phyloP scores from a whole-genome alignment of 2,113 vertebrate species.

The Ptilorrhoa leucosticta region DNA sequence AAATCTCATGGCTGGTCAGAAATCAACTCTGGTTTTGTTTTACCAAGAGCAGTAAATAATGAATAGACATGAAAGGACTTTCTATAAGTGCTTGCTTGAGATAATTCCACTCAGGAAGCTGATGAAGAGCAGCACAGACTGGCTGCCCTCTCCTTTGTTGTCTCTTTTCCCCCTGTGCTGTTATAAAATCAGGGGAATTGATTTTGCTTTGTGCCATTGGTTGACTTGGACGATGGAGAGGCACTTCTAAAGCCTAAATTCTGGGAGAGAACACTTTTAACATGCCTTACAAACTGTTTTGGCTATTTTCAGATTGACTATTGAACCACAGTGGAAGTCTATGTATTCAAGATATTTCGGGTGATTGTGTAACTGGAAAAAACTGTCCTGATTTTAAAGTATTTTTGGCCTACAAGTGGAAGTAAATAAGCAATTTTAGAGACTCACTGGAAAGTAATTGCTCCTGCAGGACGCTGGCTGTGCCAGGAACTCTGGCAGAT shows the following conservation, averaged over 20 bases:
- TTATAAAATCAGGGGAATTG: neutral
- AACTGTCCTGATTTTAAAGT: constrained; percentile 50
- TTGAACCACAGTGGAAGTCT: constrained; percentile 17
- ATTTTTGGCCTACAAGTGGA: constrained; percentile 50
- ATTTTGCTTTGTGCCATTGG: neutral
- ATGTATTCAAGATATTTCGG: constrained; percentile 40
- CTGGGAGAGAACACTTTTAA: neutral
- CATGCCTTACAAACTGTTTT: neutral
- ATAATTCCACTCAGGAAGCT: neutral
- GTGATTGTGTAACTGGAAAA: constrained; percentile 65
- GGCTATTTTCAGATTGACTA: neutral
- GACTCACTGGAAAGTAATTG: constrained; percentile 42
- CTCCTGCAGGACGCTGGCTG: constrained; percentile 5
- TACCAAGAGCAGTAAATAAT: neutral
- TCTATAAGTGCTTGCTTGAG: neutral
- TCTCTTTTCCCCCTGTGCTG: neutral
- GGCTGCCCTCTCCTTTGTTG: neutral
- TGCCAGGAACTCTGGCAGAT: constrained; percentile 48
- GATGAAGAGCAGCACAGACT: neutral
- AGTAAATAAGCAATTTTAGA: constrained; percentile 56
- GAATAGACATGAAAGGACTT: neutral
- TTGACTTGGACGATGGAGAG: neutral
- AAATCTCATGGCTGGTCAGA: neutral
- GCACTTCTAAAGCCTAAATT: neutral
- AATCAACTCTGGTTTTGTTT: neutral